Percentiles rank a stretch among this genome's conserved stretches.
phyloP scores from a whole-genome alignment of 1,140 invertebrate genomes.

The Macrobrachium nipponense region DNA sequence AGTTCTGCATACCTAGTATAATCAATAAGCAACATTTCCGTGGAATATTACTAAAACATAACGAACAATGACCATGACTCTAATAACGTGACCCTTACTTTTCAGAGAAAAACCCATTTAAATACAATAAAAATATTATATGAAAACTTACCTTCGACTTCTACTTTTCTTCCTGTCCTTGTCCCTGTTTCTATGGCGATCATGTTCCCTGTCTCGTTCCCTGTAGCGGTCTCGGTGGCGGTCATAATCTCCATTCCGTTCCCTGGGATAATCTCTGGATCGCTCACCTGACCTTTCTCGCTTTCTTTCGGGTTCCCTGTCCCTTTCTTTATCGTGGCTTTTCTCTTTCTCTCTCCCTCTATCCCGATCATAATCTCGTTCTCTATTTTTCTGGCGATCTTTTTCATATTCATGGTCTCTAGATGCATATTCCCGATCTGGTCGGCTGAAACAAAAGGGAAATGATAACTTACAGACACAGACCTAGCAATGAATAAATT shows the following conservation, averaged over 20 bases:
- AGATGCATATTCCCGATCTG: too few relatives aligned
- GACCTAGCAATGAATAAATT: too few relatives aligned
- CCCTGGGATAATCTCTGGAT: conserved; percentile 35
- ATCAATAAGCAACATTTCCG: too few relatives aligned
- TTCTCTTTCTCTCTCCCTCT: conserved; percentile 17
- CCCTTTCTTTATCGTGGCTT: conserved; percentile 10
- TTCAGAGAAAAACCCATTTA: too few relatives aligned
- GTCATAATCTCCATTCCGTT: conserved; percentile 53
- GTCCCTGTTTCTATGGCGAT: conserved; percentile 45
- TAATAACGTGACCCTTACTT: too few relatives aligned
- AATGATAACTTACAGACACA: too few relatives aligned
- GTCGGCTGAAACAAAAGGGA: too few relatives aligned
- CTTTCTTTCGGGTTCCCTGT: conserved; percentile 67
- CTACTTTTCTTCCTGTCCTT: conserved; percentile 55
- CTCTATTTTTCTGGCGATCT: conserved; percentile 3
- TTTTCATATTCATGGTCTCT: conserved; percentile 8
- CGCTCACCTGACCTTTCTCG: conserved; percentile 64
- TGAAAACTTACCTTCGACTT: conserved; percentile 17
- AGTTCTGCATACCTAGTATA: too few relatives aligned
- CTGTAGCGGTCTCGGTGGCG: conserved; percentile 36
- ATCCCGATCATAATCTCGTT: background rate
- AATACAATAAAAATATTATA: too few relatives aligned
- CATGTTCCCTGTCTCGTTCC: conserved; percentile 29
- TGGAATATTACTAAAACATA: too few relatives aligned
- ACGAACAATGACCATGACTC: too few relatives aligned